phyloP scores from a whole-genome alignment of 23 tunicate genomes.

The Diplosoma virens region DNA sequence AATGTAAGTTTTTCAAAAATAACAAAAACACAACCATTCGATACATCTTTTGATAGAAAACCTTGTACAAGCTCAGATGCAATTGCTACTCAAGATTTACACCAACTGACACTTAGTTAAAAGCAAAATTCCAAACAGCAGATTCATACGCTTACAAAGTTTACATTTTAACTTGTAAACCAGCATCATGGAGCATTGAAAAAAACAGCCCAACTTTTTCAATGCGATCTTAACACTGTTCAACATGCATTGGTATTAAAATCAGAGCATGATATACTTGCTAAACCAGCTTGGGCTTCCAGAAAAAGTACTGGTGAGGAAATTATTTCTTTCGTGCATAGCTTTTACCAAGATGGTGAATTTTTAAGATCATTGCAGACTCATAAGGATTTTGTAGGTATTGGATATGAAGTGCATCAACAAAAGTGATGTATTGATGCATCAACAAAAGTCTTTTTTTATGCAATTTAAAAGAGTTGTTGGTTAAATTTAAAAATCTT shows the following conservation, averaged over 20 bases:
- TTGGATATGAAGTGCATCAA: neutral
- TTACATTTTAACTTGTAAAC: neutral
- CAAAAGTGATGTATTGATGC: neutral
- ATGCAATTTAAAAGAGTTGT: constrained; percentile 12
- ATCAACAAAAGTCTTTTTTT: neutral
- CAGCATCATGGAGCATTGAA: neutral
- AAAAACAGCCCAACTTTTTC: neutral
- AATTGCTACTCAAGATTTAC: neutral
- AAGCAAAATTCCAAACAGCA: neutral
- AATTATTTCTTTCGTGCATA: neutral
- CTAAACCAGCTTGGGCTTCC: neutral
- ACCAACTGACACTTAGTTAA: neutral
- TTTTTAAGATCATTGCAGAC: neutral
- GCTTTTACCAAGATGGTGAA: neutral
- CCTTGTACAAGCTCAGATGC: neutral
- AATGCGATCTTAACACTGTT: neutral
- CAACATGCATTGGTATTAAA: neutral
- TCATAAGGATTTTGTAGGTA: neutral
- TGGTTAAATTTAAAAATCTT: neutral
- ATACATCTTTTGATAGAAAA: neutral
- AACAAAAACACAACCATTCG: neutral
- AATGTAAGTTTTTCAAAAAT: neutral
- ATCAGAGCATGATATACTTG: neutral
- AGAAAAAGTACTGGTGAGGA: neutral
- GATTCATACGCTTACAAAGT: neutral